Evolutionary conservation across 2,113 vertebrate species (phyloP).

Genomic region (Sinocyclocheilus anophthalmus): DNA sequence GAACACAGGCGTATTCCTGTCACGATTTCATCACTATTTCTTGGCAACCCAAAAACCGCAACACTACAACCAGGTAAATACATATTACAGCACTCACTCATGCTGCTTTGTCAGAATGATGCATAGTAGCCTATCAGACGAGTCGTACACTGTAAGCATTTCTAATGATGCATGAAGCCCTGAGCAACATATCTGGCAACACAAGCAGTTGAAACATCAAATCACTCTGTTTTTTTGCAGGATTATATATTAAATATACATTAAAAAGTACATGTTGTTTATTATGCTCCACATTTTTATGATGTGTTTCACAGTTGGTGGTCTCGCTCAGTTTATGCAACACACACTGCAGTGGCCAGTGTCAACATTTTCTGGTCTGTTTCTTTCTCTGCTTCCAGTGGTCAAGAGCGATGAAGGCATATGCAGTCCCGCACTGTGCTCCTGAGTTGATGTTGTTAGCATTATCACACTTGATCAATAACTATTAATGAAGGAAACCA

Average conservation of each 20-base stretch:
- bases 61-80: slow-evolving; percentile 59
- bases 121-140: neutral
- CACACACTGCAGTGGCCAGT: slow-evolving; percentile 31
- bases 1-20: slow-evolving; percentile 71
- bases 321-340: slow-evolving; percentile 9
- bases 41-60: slow-evolving; percentile 55
- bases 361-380: neutral
- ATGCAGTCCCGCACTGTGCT: slow-evolving; percentile 8
- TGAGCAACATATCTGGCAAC: neutral
- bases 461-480: slow-evolving; percentile 59
- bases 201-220: neutral
- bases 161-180: neutral
- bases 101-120: neutral
- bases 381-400: neutral
- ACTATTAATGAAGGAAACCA: slow-evolving; percentile 67
- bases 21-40: slow-evolving; percentile 64
- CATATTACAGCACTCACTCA: slow-evolving; percentile 33
- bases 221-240: neutral
- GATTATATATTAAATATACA: neutral
- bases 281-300: neutral
- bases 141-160: neutral
- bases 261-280: neutral
- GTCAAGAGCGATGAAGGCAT: slow-evolving; percentile 7
- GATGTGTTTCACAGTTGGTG: neutral
- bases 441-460: slow-evolving; percentile 44